A percentile compares a stretch with the other conserved stretches of the same genome.
Conservation (phyloP, 2,797 vertebrate genomes). For the Myotis pilosus region DNA sequence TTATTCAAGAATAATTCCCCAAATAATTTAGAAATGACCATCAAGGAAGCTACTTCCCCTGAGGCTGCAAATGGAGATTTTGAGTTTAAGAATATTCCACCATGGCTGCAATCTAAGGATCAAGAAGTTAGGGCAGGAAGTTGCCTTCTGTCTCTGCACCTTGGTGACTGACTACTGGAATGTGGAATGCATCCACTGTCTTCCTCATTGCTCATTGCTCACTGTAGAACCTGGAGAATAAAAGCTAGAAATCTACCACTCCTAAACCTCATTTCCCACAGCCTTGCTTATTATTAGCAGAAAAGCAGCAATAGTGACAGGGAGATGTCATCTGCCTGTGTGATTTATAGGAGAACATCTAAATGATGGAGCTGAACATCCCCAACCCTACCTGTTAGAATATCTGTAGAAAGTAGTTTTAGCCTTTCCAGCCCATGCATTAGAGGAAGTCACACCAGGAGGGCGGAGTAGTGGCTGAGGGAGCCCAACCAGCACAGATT, state of each 20-base stretch:
- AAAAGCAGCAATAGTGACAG: background rate
- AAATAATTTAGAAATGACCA: background rate
- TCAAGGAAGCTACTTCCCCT: background rate
- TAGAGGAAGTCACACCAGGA: background rate
- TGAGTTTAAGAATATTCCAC: background rate
- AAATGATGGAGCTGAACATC: background rate
- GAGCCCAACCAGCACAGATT: background rate
- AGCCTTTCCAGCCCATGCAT: background rate
- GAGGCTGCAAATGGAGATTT: background rate
- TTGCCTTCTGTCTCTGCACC: background rate
- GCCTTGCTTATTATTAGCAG: background rate
- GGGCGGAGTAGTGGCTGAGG: too few species aligned
- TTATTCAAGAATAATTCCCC: background rate
- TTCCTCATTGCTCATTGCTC: background rate
- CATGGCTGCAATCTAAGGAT: background rate
- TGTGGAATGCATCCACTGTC: background rate
- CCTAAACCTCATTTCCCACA: background rate
- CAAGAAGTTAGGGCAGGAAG: background rate
- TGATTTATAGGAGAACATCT: background rate
- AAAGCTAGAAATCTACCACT: background rate
- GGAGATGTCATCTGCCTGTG: background rate
- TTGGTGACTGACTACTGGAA: background rate
- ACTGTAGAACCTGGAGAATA: background rate
- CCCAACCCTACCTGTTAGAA: background rate
- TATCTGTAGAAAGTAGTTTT: background rate